Percentiles rank a stretch among this genome's conserved stretches.
Conservation (phyloP, 2,113 vertebrate species). For the Cyprinus carpio region DNA sequence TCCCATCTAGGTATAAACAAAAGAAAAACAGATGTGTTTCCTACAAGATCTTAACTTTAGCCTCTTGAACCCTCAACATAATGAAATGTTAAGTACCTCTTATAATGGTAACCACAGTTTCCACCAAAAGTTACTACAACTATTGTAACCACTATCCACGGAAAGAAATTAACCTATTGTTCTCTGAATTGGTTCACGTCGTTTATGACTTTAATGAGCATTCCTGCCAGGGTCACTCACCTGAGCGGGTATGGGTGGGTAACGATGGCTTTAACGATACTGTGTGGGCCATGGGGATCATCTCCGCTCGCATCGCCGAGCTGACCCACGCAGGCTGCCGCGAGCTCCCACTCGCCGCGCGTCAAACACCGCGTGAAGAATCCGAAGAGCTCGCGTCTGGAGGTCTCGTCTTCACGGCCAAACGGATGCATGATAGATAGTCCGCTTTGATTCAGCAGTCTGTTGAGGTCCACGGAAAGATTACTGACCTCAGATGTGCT, state of each 20-base stretch:
- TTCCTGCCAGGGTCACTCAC: slow-evolving; percentile 68
- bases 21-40: neutral
- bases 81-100: neutral
- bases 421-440: slow-evolving; percentile 79
- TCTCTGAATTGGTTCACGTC: neutral
- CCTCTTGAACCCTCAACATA: neutral
- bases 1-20: slow-evolving; percentile 68
- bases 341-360: slow-evolving; percentile 88
- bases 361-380: slow-evolving; percentile 85
- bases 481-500: neutral
- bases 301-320: slow-evolving; percentile 73
- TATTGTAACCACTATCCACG: neutral
- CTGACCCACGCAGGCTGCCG: slow-evolving; percentile 86
- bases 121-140: neutral
- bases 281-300: slow-evolving; percentile 71
- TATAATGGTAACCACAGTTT: neutral
- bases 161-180: neutral
- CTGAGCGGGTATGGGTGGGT: slow-evolving; percentile 77
- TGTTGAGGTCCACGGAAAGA: neutral
- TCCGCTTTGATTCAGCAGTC: neutral
- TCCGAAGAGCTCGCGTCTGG: slow-evolving; percentile 79
- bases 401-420: slow-evolving; percentile 81
- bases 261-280: slow-evolving; percentile 82
- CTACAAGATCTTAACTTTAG: neutral
- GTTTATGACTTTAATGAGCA: neutral